Percentiles rank a stretch among this genome's conserved stretches.
Evolutionary conservation across 2,113 vertebrate species (phyloP).

Genomic region (Tiliqua scincoides): DNA sequence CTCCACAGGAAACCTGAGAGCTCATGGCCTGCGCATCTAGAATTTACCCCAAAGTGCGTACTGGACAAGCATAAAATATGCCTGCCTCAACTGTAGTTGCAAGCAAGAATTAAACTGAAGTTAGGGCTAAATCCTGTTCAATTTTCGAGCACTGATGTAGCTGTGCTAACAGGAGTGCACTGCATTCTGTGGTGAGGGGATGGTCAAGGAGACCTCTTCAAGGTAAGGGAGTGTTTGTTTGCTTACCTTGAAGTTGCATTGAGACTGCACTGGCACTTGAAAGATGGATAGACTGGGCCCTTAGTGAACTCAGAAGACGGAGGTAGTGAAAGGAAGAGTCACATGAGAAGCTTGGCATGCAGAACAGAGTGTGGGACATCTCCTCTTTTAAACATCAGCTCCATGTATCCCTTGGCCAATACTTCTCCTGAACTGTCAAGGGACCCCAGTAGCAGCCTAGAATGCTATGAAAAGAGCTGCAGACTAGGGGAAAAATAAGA

Average conservation of each 20-base stretch:
- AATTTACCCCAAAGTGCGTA: background rate
- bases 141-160: no score
- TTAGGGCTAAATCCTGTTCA: no score
- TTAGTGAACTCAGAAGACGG: background rate
- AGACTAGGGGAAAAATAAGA: background rate
- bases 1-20: background rate
- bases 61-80: background rate
- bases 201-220: no score
- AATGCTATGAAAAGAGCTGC: background rate
- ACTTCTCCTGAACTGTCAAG: background rate
- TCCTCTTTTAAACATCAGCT: background rate
- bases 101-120: background rate
- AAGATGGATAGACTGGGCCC: no score
- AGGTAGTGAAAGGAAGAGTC: background rate
- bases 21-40: background rate
- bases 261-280: no score
- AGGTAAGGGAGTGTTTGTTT: no score
- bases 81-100: background rate
- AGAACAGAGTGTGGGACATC: background rate
- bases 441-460: background rate
- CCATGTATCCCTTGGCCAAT: background rate
- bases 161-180: no score
- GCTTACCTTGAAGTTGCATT: no score
- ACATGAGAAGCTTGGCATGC: no score
- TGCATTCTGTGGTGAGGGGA: no score